These are phyloP conservation scores for Rhinoptilus africanus DNA, from an alignment of 2,113 vertebrate genomes.

Conservation along the genomic window DNA sequence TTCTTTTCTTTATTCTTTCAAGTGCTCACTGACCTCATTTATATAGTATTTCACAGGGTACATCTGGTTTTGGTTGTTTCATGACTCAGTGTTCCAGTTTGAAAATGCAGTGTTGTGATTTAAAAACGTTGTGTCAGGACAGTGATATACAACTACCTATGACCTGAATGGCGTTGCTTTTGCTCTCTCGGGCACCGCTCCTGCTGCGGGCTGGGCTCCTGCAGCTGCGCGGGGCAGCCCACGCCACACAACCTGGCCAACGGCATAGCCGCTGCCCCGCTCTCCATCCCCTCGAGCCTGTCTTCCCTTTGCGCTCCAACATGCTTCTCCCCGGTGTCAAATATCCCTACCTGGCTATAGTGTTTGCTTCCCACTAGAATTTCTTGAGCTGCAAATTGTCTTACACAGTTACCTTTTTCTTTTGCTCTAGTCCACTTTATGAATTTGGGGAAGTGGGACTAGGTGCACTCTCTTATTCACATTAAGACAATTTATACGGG, in stretches of 20 bases:
- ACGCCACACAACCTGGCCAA: background rate
- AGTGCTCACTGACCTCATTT: slow-evolving; percentile 24
- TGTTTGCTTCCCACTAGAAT: background rate
- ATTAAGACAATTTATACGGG: background rate
- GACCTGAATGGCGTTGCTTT: background rate
- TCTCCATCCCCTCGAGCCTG: accelerated
- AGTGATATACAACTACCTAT: background rate
- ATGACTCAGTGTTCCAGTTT: slow-evolving; percentile 36
- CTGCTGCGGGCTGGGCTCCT: background rate
- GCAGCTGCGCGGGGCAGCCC: background rate
- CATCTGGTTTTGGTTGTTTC: slow-evolving; percentile 64
- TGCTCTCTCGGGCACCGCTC: background rate
- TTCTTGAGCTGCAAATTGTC: background rate
- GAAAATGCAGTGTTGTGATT: background rate
- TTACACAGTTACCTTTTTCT: background rate
- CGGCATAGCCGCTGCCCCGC: background rate
- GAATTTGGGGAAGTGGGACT: background rate
- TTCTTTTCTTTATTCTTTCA: slow-evolving; percentile 35
- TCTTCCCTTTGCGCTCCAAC: background rate
- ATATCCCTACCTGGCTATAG: background rate
- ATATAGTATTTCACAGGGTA: slow-evolving; percentile 28
- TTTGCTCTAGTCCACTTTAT: background rate
- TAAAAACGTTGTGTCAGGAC: background rate
- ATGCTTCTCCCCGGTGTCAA: background rate
- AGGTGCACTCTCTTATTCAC: background rate